These are phyloP conservation scores for Polydrusus pterygomalis DNA, from an alignment of 2,888 invertebrate genomes.

Conservation along the genomic window DNA sequence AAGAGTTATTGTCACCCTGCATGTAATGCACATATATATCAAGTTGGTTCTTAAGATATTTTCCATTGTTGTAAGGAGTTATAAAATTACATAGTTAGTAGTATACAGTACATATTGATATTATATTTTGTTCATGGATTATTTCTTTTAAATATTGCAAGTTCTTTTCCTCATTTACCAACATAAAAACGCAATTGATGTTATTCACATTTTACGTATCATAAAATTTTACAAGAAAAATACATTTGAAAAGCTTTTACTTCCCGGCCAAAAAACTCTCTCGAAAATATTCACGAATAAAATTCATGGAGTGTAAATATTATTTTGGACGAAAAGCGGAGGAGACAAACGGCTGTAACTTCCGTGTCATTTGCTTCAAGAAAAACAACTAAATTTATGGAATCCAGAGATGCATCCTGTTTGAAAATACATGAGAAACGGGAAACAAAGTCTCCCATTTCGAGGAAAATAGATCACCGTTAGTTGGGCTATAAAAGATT, in stretches of 20 bases:
- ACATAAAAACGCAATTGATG: slow-evolving; percentile 30
- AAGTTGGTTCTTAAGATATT: too few relatives aligned
- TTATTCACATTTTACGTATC: slow-evolving; percentile 25
- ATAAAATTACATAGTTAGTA: too few relatives aligned
- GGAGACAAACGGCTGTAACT: slow-evolving; percentile 57
- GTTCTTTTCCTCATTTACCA: too few relatives aligned
- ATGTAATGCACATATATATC: too few relatives aligned
- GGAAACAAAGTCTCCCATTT: slow-evolving; percentile 17
- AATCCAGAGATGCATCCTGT: slow-evolving; percentile 29
- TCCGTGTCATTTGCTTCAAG: slow-evolving; percentile 60
- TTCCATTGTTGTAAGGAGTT: too few relatives aligned
- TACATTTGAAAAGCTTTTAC: slow-evolving; percentile 25
- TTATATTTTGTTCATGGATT: too few relatives aligned
- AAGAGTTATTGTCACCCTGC: too few relatives aligned
- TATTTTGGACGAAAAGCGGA: slow-evolving; percentile 51
- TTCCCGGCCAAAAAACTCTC: slow-evolving; percentile 11
- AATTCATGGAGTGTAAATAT: slow-evolving; percentile 62
- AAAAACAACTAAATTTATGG: slow-evolving; percentile 62
- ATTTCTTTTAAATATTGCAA: too few relatives aligned
- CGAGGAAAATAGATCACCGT: not conserved
- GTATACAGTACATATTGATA: too few relatives aligned
- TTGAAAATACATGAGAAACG: slow-evolving; percentile 28
- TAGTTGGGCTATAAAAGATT: slow-evolving; percentile 15
- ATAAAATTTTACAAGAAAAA: slow-evolving; percentile 30
- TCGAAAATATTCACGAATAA: slow-evolving; percentile 56